Percentiles rank a stretch among this genome's conserved stretches.
Evolutionary conservation across 2,888 invertebrate species (phyloP).

Genomic region (Dolomedes plantarius): DNA sequence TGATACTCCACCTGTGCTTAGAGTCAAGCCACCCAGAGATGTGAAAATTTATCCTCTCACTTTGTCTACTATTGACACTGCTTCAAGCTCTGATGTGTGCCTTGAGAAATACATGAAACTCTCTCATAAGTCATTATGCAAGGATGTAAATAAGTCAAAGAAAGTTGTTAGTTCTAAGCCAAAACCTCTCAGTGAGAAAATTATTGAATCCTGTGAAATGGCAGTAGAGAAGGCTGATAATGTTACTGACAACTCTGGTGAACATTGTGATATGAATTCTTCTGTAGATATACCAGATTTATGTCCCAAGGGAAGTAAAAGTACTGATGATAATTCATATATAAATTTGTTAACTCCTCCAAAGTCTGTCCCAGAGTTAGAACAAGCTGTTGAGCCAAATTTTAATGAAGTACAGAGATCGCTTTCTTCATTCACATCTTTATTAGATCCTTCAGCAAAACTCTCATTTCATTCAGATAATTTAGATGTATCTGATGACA

Average conservation of each 20-base stretch:
- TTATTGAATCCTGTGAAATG: constrained; percentile 31
- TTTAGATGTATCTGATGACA: neutral
- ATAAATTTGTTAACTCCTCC: constrained; percentile 59
- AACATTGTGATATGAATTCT: constrained; percentile 22
- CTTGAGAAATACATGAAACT: constrained; percentile 72
- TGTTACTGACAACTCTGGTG: constrained; percentile 10
- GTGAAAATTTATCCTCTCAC: constrained; percentile 69
- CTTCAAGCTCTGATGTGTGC: constrained; percentile 73
- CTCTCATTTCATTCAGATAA: neutral
- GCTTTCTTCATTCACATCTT: constrained; percentile 55
- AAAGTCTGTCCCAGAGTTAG: constrained; percentile 52
- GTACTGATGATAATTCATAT: constrained; percentile 34
- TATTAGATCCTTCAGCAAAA: constrained; percentile 27
- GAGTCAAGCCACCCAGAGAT: constrained; percentile 71
- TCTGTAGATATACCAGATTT: constrained; percentile 33
- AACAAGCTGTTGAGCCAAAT: constrained; percentile 11
- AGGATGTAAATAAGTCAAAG: constrained; percentile 50
- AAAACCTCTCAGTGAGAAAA: constrained; percentile 50
- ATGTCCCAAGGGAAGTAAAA: constrained; percentile 31
- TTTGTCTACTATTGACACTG: constrained; percentile 65
- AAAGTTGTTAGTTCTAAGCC: constrained; percentile 47
- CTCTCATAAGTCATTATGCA: constrained; percentile 39
- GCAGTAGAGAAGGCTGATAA: constrained; percentile 17
- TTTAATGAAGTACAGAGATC: constrained; percentile 48
- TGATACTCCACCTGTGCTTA: constrained; percentile 60